Evolutionary conservation across 1,140 invertebrate species (phyloP).

Genomic region (Bombus breviceps): DNA sequence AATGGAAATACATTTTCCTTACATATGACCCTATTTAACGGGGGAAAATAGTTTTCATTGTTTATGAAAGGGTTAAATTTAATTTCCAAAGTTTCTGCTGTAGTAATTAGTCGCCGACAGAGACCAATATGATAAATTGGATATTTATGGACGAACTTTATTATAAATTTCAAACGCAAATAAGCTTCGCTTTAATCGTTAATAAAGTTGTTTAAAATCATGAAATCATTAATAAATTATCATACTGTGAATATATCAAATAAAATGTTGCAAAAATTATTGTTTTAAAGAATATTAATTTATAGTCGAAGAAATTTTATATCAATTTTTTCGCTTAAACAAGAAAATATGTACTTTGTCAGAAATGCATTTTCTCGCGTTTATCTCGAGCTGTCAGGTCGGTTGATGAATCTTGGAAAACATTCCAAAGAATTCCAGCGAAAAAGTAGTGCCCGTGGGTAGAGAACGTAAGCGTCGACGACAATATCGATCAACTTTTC

Average conservation of each 20-base stretch:
- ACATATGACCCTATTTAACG: no score
- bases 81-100: neutral
- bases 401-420: neutral
- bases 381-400: conserved; percentile 5
- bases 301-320: neutral
- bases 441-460: conserved; percentile 9
- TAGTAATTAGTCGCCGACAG: neutral
- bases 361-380: neutral
- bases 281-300: neutral
- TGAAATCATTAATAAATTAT: neutral
- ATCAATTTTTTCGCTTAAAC: neutral
- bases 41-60: neutral
- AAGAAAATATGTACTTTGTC: neutral
- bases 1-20: neutral
- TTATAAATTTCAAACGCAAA: neutral
- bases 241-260: neutral
- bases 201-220: neutral
- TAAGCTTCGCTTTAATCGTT: neutral
- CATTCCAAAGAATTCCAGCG: neutral
- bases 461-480: conserved; percentile 53
- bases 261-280: neutral
- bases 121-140: neutral
- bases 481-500: conserved; percentile 69
- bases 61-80: neutral
- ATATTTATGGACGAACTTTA: neutral